Evolutionary conservation across 2,113 vertebrate genomes (phyloP).

Genomic region (Canis aureus): DNA sequence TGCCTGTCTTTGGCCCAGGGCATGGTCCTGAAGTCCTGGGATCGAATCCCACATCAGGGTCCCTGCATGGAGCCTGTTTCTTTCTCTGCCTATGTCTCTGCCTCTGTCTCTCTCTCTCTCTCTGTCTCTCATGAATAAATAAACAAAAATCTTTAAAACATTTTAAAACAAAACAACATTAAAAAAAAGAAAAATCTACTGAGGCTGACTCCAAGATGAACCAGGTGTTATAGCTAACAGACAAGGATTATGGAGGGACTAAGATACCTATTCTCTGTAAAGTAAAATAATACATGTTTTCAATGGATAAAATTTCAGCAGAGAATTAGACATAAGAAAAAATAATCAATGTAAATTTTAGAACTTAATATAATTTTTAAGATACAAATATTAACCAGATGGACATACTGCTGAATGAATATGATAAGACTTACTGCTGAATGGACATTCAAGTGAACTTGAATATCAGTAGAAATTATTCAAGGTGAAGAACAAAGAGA

Average conservation of each 20-base stretch:
- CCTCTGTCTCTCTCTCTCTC: no score
- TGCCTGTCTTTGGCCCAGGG: no score
- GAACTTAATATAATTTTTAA: background rate
- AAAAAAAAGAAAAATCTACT: background rate
- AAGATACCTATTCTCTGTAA: background rate
- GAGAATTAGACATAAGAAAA: background rate
- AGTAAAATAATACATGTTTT: conserved; percentile 10
- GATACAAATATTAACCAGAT: conserved; percentile 22
- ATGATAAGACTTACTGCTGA: no score
- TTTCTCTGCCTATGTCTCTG: no score
- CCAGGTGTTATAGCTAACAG: background rate
- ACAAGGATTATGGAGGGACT: background rate
- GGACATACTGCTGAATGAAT: background rate
- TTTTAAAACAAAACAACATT: no score
- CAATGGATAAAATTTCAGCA: background rate
- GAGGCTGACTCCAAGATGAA: background rate
- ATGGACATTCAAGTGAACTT: background rate
- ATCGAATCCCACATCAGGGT: no score
- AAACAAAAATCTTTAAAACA: no score
- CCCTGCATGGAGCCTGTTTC: no score
- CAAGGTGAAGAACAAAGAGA: background rate
- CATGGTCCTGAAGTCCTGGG: no score
- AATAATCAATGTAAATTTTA: background rate
- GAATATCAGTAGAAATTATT: background rate
- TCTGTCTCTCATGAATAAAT: no score